These are phyloP conservation scores for Zhuqinia jingwanae DNA, from an alignment of 2,888 invertebrate species.

Conservation along the genomic window DNA sequence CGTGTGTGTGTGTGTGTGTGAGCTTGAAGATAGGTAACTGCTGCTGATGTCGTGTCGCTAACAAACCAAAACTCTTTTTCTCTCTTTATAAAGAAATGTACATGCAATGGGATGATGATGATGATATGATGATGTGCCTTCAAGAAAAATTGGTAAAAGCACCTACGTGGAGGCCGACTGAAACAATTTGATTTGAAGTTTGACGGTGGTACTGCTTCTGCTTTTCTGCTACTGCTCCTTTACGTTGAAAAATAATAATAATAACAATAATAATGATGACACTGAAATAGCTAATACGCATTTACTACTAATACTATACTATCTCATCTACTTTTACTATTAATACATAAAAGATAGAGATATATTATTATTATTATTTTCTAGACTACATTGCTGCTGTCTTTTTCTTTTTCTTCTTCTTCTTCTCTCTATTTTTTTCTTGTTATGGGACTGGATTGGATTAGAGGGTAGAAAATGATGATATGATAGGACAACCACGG, in stretches of 20 bases:
- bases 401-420: constrained; percentile 6
- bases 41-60: constrained; percentile 13
- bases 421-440: too few relatives aligned
- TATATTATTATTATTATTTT: neutral
- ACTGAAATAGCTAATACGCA: constrained; percentile 23
- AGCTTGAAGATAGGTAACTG: constrained; percentile 31
- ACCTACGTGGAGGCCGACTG: constrained; percentile 36
- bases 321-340: constrained; percentile 3
- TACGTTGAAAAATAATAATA: too few relatives aligned
- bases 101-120: neutral
- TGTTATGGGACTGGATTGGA: constrained; percentile 40
- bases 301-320: neutral
- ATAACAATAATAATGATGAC: constrained; percentile 32
- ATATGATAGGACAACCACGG: constrained; percentile 62
- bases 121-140: neutral
- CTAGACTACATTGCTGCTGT: neutral
- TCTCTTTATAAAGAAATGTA: neutral
- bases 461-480: constrained; percentile 52
- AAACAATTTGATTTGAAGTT: constrained; percentile 1
- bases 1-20: neutral
- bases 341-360: neutral
- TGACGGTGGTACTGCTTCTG: neutral
- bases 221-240: too few relatives aligned
- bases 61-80: neutral
- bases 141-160: neutral